These are phyloP conservation scores for Drosophila ercepeae DNA, from an alignment of 1,140 invertebrate genomes.

Conservation along the genomic window DNA sequence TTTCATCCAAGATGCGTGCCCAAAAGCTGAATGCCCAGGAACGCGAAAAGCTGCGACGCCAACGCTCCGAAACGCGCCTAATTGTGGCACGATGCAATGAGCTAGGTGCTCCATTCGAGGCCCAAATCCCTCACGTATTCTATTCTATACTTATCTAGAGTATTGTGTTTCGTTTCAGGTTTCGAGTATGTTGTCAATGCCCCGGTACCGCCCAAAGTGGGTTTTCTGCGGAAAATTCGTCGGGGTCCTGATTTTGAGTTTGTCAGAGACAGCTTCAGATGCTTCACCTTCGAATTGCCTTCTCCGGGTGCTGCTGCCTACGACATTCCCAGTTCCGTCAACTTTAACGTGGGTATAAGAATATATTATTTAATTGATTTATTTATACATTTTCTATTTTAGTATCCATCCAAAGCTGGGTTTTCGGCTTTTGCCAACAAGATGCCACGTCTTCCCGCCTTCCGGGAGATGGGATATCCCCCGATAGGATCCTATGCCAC, in stretches of 20 bases:
- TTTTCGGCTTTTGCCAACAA: conserved; percentile 72
- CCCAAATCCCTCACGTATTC: not conserved
- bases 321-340: conserved; percentile 25
- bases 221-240: conserved; percentile 58
- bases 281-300: conserved; percentile 11
- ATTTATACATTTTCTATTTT: not conserved
- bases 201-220: conserved; percentile 53
- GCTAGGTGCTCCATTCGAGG: conserved; percentile 25
- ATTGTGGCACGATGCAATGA: conserved; percentile 46
- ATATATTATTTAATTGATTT: not conserved
- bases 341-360: conserved; percentile 42
- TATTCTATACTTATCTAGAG: not conserved
- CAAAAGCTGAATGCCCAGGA: conserved; percentile 61
- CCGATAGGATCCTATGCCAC: conserved; percentile 61
- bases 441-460: conserved; percentile 46
- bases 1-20: conserved; percentile 60
- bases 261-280: conserved; percentile 28
- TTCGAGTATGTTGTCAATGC: conserved; percentile 79
- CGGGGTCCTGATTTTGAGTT: conserved; percentile 40
- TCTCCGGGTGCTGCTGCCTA: conserved; percentile 57
- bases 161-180: conserved; percentile 41
- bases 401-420: conserved; percentile 71
- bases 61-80: conserved; percentile 65
- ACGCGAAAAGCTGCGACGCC: conserved; percentile 61
- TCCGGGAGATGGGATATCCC: conserved; percentile 27